phyloP scores from a whole-genome alignment of 1,140 invertebrate genomes.

The Temnothorax longispinosus region DNA sequence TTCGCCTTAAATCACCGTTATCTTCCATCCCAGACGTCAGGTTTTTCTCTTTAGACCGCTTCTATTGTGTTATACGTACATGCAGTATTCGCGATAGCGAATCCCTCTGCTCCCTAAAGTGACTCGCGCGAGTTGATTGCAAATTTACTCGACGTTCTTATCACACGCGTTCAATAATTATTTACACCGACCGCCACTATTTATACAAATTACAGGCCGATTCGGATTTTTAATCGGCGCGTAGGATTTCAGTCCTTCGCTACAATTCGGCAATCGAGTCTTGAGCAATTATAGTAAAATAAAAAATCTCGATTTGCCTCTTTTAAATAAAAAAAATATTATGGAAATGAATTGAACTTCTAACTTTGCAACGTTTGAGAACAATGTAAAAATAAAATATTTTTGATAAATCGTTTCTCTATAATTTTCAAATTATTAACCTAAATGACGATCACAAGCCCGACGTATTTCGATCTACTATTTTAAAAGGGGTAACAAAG shows the following conservation, averaged over 20 bases:
- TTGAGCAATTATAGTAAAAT: background rate
- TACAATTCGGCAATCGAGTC: background rate
- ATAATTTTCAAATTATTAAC: background rate
- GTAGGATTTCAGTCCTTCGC: background rate
- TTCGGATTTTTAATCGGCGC: background rate
- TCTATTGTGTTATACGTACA: slow-evolving; percentile 27
- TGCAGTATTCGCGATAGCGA: slow-evolving; percentile 20
- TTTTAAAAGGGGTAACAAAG: background rate
- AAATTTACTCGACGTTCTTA: slow-evolving; percentile 37
- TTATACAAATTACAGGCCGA: slow-evolving; percentile 77
- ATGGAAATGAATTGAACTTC: background rate
- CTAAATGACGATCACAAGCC: background rate
- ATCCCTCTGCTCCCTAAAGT: background rate
- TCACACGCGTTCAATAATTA: slow-evolving; percentile 72
- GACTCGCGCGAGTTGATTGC: slow-evolving; percentile 42
- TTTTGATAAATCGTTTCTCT: background rate
- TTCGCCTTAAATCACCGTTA: slow-evolving; percentile 37
- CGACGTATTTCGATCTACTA: slow-evolving; percentile 14
- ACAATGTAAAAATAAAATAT: background rate
- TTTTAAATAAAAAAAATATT: background rate
- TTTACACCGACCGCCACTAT: slow-evolving; percentile 83
- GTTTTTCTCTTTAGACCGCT: slow-evolving; percentile 37
- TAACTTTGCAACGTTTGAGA: background rate
- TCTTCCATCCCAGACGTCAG: slow-evolving; percentile 32
- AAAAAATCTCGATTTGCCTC: background rate